Base-by-base conservation (phyloP, 2,888 invertebrate genomes). In the Aphodius granarius region DNA sequence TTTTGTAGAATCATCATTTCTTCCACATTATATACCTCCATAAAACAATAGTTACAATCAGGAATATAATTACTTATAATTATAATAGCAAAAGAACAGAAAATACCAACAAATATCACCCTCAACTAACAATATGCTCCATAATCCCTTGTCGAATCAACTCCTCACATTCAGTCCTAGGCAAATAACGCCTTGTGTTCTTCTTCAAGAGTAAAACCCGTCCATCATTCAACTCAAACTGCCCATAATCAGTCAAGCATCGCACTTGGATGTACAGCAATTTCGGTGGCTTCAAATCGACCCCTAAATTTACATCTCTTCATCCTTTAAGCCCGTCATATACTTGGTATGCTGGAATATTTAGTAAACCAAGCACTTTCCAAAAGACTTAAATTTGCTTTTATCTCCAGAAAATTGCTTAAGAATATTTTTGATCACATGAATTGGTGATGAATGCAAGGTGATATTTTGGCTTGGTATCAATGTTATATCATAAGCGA, bases 201-300 rank as follows among this genome's bases (percentile, higher is more conserved):
- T 95, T 96, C 86, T 95, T 97, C 18, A 99, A 89, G 79, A 94
- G 90, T 19, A 99, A 91, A 5, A 95, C 91, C 83, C 95, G 95
- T n/a, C 98, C 99, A 88, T 97, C 96, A 82, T 96, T 96, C 9
- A 98, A 89, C 87, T 98, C 98, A 82, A 97, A 92, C 85, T 95
- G 97, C 0, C 98, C 99, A 87, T 97, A 97, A 86, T 99, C 97
- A 70, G 91, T 89, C 68, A 97, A 84, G 85, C 97, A 98, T 16
- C 95, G 89, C 73, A 98, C 98, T 90, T 98, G 97, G 78, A 98
- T 93, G 84, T 93, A 97, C 9, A 98, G 89, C 0, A 95, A 93
- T 86, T 98, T 98, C 0, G 98, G 98, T 15, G 99, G 99, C 78
- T 94, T 92, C 73, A 95, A 88, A 85, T 97, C 94, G 79, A 94